Evolutionary conservation across 2,888 invertebrate genomes (phyloP).

Genomic region (Drosophila anceps): DNA sequence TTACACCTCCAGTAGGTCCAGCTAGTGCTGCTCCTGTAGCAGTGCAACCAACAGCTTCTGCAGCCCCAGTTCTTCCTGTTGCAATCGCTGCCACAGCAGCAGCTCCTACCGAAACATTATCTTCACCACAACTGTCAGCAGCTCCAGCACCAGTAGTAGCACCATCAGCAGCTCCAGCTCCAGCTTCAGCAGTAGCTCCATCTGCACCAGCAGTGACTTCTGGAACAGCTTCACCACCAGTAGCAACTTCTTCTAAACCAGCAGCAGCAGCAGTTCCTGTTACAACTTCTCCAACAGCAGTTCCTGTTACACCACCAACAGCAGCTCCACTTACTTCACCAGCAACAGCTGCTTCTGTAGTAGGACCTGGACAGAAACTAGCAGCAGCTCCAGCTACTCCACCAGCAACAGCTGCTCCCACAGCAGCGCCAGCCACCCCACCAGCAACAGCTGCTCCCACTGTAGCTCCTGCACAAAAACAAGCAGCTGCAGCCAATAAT

Average conservation of each 20-base stretch:
- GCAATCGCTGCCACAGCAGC: not conserved
- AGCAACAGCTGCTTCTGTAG: slow-evolving; percentile 1
- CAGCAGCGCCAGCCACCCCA: slow-evolving; percentile 4
- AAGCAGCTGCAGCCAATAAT: slow-evolving; percentile 20
- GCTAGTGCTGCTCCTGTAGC: not conserved
- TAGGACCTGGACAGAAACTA: slow-evolving; percentile 12
- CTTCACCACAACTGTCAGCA: too few relatives aligned
- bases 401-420: not conserved
- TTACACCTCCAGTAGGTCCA: not conserved
- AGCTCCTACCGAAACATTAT: not conserved
- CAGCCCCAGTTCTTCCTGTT: not conserved
- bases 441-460: slow-evolving; percentile 7
- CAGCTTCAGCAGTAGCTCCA: not conserved
- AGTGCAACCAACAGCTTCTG: not conserved
- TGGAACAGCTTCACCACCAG: slow-evolving; percentile 6
- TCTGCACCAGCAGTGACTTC: not conserved
- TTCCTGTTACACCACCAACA: not conserved
- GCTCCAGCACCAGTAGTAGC: too few relatives aligned
- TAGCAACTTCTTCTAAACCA: not conserved
- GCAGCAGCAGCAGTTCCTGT: not conserved
- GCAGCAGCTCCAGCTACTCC: slow-evolving; percentile 8
- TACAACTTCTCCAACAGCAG: not conserved
- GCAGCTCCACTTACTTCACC: slow-evolving; percentile 13
- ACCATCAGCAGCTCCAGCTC: not conserved
- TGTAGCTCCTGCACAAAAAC: slow-evolving; percentile 31